Evolutionary conservation across 2,888 invertebrate genomes (phyloP).

Genomic region (Drosophila fulvimacula): DNA sequence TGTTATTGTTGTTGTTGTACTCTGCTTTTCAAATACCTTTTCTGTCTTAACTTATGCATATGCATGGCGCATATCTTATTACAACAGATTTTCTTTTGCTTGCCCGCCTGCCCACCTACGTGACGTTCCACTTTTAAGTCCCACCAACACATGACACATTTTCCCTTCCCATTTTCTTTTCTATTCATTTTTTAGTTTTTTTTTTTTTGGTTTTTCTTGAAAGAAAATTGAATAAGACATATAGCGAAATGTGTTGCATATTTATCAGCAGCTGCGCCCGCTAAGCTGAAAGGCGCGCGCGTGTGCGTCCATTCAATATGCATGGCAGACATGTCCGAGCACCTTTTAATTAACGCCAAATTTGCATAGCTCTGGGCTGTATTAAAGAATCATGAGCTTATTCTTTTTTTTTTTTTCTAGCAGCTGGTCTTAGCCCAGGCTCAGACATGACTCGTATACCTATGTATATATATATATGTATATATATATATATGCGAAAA

Average conservation of each 20-base stretch:
- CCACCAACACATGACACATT: conserved; percentile 37
- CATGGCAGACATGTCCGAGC: conserved; percentile 2
- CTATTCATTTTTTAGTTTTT: conserved; percentile 1
- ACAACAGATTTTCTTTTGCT: conserved; percentile 68
- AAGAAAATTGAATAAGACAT: conserved; percentile 30
- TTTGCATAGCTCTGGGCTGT: background rate
- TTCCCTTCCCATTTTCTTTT: conserved; percentile 4
- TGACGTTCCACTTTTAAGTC: conserved; percentile 65
- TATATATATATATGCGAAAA: background rate
- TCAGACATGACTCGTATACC: background rate
- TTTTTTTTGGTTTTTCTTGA: background rate
- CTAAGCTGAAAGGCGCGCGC: background rate
- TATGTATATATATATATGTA: background rate
- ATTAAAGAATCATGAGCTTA: conserved; percentile 4
- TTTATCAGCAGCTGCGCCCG: conserved; percentile 20
- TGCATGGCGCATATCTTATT: conserved; percentile 78
- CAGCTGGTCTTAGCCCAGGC: conserved; percentile 1
- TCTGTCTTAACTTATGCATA: conserved; percentile 65
- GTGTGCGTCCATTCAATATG: conserved; percentile 3
- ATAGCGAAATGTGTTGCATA: conserved; percentile 51
- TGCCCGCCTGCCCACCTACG: conserved; percentile 54
- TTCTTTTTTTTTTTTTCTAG: background rate
- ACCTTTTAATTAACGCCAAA: conserved; percentile 20
- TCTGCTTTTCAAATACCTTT: conserved; percentile 51
- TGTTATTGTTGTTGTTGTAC: conserved; percentile 27